Percentiles rank a stretch among this genome's conserved stretches.
phyloP scores from a whole-genome alignment of 1,140 invertebrate genomes.

The Aphelenchoides avenae region DNA sequence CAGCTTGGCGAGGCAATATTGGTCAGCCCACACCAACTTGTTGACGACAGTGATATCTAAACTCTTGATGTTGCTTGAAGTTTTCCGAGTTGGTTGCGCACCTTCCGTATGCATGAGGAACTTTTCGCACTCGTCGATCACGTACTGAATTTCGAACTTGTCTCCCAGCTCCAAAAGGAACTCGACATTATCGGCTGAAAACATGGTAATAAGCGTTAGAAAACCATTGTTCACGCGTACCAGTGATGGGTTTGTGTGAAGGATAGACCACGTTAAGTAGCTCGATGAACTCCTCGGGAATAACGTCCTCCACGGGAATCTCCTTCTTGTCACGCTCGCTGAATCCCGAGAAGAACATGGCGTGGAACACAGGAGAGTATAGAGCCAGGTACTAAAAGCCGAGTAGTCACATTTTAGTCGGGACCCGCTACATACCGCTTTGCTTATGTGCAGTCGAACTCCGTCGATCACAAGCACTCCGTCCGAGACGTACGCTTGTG shows the following conservation, averaged over 20 bases:
- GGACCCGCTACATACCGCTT: conserved; percentile 31
- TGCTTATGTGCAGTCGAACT: conserved; percentile 39
- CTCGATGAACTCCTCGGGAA: conserved; percentile 48
- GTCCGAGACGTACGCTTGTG: conserved; percentile 30
- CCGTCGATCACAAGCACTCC: conserved; percentile 46
- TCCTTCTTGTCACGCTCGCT: conserved; percentile 40
- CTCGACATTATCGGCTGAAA: conserved; percentile 53
- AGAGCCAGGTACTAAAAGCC: conserved; percentile 48
- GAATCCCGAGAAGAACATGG: conserved; percentile 48
- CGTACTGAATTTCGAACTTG: conserved; percentile 52
- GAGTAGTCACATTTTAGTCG: neutral
- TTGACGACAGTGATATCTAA: conserved; percentile 34
- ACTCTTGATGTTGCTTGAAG: conserved; percentile 32
- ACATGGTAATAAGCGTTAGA: conserved; percentile 10
- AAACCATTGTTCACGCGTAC: conserved; percentile 17
- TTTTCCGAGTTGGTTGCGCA: too few species aligned
- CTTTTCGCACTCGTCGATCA: conserved; percentile 50
- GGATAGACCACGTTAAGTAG: conserved; percentile 50
- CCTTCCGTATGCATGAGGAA: conserved; percentile 44
- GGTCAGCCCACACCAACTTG: conserved; percentile 51
- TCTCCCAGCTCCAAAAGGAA: conserved; percentile 50
- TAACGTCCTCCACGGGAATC: conserved; percentile 48
- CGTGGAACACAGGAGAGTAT: conserved; percentile 51
- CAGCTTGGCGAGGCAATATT: conserved; percentile 43
- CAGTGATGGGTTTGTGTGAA: conserved; percentile 43